Conservation (phyloP, 1,140 invertebrate genomes). For the Meloidogyne floridensis region DNA sequence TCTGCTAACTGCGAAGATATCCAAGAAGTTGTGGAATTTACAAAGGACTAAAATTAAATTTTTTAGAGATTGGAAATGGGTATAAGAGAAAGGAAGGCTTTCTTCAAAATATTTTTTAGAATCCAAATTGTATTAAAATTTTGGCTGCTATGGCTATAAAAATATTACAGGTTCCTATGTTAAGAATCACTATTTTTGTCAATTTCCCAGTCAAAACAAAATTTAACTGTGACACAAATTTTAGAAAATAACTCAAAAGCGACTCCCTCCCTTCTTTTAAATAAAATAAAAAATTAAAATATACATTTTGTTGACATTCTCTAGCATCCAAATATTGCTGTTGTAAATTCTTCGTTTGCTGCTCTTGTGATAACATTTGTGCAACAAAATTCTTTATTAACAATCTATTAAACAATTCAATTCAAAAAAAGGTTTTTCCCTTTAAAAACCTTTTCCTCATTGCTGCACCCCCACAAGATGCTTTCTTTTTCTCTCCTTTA, state of each 20-base stretch:
- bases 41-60: background rate
- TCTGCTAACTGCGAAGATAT: background rate
- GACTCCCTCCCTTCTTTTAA: too few relatives aligned
- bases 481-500: conserved; percentile 58
- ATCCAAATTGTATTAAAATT: too few relatives aligned
- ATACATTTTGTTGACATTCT: background rate
- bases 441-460: conserved; percentile 53
- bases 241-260: too few relatives aligned
- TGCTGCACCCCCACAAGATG: conserved; percentile 56
- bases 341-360: conserved; percentile 18
- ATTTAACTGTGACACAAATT: too few relatives aligned
- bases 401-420: conserved; percentile 39
- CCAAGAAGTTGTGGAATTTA: background rate
- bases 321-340: background rate
- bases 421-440: background rate
- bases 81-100: too few relatives aligned
- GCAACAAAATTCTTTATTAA: conserved; percentile 58
- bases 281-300: too few relatives aligned
- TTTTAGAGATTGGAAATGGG: background rate
- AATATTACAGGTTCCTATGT: too few relatives aligned
- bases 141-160: too few relatives aligned
- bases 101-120: too few relatives aligned
- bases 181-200: too few relatives aligned
- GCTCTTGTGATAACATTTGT: conserved; percentile 55
- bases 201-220: too few relatives aligned